phyloP scores from a whole-genome alignment of 2,888 invertebrate species.

The Orchesellides sinensis region DNA sequence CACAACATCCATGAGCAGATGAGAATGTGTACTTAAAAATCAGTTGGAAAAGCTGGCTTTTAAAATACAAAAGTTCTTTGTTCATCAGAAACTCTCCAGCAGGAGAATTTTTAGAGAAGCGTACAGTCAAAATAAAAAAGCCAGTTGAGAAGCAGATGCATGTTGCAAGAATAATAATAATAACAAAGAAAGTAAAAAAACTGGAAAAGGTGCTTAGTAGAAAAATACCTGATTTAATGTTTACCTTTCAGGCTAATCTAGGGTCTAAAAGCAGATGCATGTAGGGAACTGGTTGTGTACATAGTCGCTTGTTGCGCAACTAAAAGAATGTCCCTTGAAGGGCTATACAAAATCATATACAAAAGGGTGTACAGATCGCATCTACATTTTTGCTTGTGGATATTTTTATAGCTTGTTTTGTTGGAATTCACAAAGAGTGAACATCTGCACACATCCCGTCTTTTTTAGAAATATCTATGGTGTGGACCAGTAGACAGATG shows the following conservation, averaged over 20 bases:
- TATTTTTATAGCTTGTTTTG: too few relatives aligned
- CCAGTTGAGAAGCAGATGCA: background rate
- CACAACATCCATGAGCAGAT: background rate
- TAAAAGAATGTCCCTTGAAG: too few relatives aligned
- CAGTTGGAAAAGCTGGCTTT: background rate
- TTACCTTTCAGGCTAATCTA: constrained; percentile 34
- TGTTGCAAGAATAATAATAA: background rate
- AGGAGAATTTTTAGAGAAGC: background rate
- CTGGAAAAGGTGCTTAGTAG: background rate
- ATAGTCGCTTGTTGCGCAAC: too few relatives aligned
- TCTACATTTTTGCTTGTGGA: too few relatives aligned
- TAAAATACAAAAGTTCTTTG: background rate
- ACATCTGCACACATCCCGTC: too few relatives aligned
- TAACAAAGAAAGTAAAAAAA: constrained; percentile 10
- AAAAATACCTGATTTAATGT: constrained; percentile 49
- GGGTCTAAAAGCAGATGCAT: too few relatives aligned
- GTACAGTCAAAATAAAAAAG: constrained; percentile 1
- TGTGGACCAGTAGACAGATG: too few relatives aligned
- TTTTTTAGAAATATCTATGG: too few relatives aligned
- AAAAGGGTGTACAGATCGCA: too few relatives aligned
- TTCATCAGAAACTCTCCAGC: background rate
- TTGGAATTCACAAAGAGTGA: too few relatives aligned
- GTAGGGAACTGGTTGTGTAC: too few relatives aligned
- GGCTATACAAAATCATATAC: too few relatives aligned
- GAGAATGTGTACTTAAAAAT: background rate